Base-by-base conservation (phyloP, 2,113 vertebrate genomes). In the Argyrosomus japonicus region DNA sequence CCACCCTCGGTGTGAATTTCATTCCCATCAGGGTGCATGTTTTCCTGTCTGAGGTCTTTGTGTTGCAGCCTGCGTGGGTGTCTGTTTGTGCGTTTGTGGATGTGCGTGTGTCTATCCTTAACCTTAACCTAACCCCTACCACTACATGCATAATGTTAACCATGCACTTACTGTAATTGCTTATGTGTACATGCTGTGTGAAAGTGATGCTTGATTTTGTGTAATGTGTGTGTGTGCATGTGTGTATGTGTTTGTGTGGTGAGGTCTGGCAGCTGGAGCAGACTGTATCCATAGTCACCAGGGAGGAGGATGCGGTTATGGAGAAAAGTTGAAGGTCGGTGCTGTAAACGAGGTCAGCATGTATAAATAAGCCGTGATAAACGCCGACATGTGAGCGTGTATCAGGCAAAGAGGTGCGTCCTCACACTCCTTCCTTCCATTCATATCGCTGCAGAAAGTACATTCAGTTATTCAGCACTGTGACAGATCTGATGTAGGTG, bases 271-370 rank as follows among this genome's bases (percentile, higher is more conserved):
- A 91, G 87, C 92, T 92, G 87, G 82, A 83, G 85, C 87, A 91
- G 90, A 85, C 86, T 81, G 82, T 84, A 89, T 80, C 75, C 50
- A 25, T 77, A 82, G 90, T 92, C 90, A 89, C 87, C 63, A 32
- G 91, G 91, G 94, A 94, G 36, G 84, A 81, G 77, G 89, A 90
- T 92, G 89, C 57, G 68, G 87, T 90, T 88, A 77, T 82, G 90
- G 93, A 84, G 81, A 87, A 63, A 91, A 94, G 92, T 92, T 94
- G 92, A 95, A 95, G 95, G 95, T 95, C 91, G 87, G 84, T 75
- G 76, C 89, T 75, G 84, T 83, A 84, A 93, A 93, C 82, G 87
- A 93, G 92, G 93, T 91, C 89, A 86, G 82, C 86, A 80, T 89
- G 81, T 93, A 89, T 94, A 92, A 91, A 93, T 87, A 89, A 92